Base-by-base conservation (phyloP, 2,888 invertebrate species). In the Malthinus seriepunctatus region DNA sequence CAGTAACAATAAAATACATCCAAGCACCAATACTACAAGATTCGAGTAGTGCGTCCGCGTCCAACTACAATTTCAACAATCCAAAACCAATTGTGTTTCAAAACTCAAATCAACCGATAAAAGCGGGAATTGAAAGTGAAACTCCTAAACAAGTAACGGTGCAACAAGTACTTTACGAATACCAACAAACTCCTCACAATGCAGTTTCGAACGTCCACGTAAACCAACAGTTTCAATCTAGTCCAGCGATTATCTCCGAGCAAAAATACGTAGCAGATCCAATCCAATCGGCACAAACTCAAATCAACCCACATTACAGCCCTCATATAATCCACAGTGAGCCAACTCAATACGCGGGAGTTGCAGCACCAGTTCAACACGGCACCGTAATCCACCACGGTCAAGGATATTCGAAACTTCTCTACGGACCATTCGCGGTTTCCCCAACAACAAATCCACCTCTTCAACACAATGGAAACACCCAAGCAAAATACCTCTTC, bases 91-190 rank as follows among this genome's bases (percentile, higher is more conserved):
- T 44, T 9, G 32, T 50, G 4, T 44, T 45, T 15, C 56, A 42
- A 39, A 51, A 42, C 15, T 6, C 51, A 0, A 46, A 35, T 15
- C 12, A 45, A 11, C 10, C 31, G 11, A 23, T 32, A 5, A 39
- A 50, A 32, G 34, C 44, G 47, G 63, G 63, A 31, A 53, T 64
- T 12, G 66, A 68, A 32, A 62, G 53, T 56, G 68, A 68, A 10
- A 55, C 56, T 47, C 70, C 67, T 47, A 71, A 68, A 59, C 72
- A 67, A 61, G 69, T 73, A n/a, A 68, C 72, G 10, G 69, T 73
- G n/a, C 73, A 75, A 62, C 73, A 74, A 64, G 71, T 74, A 7
- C 60, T 73, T 8, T 74, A 75, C 62, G 74, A 74, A 61, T 74
- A 71, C 53, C 72, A 75, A 55, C 73, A 73, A 65, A 71, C 73